phyloP scores from a whole-genome alignment of 2,113 vertebrate genomes.

The Rhinoderma darwinii region DNA sequence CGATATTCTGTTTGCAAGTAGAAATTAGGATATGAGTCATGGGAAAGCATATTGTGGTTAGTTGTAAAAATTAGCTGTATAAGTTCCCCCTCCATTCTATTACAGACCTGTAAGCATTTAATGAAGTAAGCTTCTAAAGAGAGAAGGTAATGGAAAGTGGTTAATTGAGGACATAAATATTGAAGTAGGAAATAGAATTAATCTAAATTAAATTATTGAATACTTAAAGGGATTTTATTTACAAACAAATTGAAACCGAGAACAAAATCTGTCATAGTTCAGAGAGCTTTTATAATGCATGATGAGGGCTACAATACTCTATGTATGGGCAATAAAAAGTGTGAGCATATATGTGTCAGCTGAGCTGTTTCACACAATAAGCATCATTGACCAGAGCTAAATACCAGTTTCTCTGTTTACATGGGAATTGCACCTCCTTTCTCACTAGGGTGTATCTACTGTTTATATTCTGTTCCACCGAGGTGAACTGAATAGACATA shows the following conservation, averaged over 20 bases:
- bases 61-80: constrained; percentile 16
- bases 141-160: constrained; percentile 4
- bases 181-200: constrained; percentile 35
- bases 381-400: constrained; percentile 49
- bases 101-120: background rate
- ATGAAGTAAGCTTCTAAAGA: constrained; percentile 23
- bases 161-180: constrained; percentile 38
- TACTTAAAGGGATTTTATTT: background rate
- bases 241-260: background rate
- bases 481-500: constrained; percentile 58
- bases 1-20: background rate
- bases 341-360: constrained; percentile 33
- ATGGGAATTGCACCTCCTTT: constrained; percentile 49
- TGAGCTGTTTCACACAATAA: constrained; percentile 29
- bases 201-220: constrained; percentile 9
- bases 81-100: constrained; percentile 20
- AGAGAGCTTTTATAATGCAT: background rate
- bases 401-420: constrained; percentile 52
- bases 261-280: background rate
- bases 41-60: constrained; percentile 23
- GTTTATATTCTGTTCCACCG: constrained; percentile 52
- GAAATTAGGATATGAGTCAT: constrained; percentile 21
- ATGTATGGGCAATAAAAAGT: constrained; percentile 7
- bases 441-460: constrained; percentile 50
- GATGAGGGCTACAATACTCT: background rate